These are phyloP conservation scores for Nephrotoma guestfalica DNA, from an alignment of 2,888 invertebrate genomes.

Conservation along the genomic window DNA sequence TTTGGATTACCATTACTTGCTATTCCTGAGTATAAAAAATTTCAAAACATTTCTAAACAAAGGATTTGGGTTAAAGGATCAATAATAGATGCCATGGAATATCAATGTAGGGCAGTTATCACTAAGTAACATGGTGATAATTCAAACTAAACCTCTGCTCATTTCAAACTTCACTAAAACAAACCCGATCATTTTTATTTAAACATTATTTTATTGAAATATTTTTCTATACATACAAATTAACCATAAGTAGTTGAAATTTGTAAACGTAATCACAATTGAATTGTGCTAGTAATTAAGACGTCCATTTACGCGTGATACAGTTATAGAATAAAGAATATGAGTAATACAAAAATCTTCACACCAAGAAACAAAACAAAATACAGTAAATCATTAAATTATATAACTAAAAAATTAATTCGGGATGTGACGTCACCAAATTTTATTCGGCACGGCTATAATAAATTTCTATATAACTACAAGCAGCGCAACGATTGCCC, in stretches of 20 bases:
- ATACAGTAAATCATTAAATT: background rate
- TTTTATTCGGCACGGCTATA: background rate
- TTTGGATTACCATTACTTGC: no score
- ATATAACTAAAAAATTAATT: background rate
- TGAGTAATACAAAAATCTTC: background rate
- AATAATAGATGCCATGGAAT: no score
- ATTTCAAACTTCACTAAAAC: background rate
- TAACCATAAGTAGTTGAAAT: background rate
- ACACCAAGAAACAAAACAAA: background rate
- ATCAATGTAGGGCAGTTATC: no score
- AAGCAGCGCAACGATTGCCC: background rate
- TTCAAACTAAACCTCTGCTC: no score
- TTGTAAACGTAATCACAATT: background rate
- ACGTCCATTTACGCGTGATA: background rate
- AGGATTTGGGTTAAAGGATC: no score
- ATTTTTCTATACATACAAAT: background rate
- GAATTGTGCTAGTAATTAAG: background rate
- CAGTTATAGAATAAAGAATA: background rate
- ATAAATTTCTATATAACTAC: background rate
- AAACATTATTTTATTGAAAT: background rate
- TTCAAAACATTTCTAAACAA: no score
- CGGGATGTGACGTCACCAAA: background rate
- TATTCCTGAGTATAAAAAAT: no score
- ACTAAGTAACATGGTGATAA: no score
- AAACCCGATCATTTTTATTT: background rate